phyloP scores from a whole-genome alignment of 2,888 invertebrate genomes.

The Anthrax anthrax region DNA sequence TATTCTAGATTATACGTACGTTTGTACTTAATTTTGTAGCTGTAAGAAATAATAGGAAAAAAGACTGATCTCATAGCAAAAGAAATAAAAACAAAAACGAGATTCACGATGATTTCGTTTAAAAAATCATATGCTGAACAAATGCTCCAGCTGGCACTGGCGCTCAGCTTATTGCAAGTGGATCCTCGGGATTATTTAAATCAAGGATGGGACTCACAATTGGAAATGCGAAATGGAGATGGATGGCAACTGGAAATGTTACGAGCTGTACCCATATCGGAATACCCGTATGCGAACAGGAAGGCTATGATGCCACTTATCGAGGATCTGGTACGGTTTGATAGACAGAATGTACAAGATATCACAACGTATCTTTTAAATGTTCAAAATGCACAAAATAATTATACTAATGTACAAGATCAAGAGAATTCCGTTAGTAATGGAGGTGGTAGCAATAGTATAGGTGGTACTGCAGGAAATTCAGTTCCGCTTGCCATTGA shows the following conservation, averaged over 20 bases:
- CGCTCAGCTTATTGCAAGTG: slow-evolving; percentile 64
- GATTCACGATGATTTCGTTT: slow-evolving; percentile 51
- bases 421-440: background rate
- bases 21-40: background rate
- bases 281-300: slow-evolving; percentile 32
- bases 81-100: slow-evolving; percentile 4
- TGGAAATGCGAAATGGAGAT: slow-evolving; percentile 27
- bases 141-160: slow-evolving; percentile 63
- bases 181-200: slow-evolving; percentile 56
- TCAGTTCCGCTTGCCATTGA: slow-evolving; percentile 27
- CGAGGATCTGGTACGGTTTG: slow-evolving; percentile 37
- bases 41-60: background rate
- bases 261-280: slow-evolving; percentile 28
- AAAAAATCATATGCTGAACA: slow-evolving; percentile 74
- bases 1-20: background rate
- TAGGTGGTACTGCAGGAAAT: background rate
- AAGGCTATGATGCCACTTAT: slow-evolving; percentile 35
- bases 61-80: background rate
- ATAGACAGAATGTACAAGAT: slow-evolving; percentile 46
- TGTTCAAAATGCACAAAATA: slow-evolving; percentile 30
- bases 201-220: slow-evolving; percentile 36
- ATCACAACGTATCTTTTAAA: slow-evolving; percentile 46
- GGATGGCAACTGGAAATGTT: slow-evolving; percentile 34
- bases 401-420: slow-evolving; percentile 17
- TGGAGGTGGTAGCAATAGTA: background rate